Evolutionary conservation across 1,140 invertebrate species (phyloP).

Genomic region (Heliothis subflexa): DNA sequence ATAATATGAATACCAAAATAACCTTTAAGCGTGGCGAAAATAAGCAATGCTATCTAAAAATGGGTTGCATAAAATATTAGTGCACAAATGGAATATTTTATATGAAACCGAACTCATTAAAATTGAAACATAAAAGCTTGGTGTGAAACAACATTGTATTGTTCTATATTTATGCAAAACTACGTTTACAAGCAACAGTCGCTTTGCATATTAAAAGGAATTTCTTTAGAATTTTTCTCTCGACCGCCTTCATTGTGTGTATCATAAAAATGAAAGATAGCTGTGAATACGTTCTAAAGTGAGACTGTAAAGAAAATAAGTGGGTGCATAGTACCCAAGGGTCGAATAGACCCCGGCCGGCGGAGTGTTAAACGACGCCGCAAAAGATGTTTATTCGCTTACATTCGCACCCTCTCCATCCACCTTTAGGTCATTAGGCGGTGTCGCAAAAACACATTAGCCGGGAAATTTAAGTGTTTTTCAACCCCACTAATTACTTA

Average conservation of each 20-base stretch:
- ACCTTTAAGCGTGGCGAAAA: neutral
- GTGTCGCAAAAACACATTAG: constrained; percentile 65
- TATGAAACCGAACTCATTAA: constrained; percentile 35
- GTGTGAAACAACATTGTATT: neutral
- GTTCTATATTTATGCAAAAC: constrained; percentile 33
- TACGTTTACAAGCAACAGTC: constrained; percentile 23
- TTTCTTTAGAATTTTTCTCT: constrained; percentile 1
- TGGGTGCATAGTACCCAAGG: constrained; percentile 15
- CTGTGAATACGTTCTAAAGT: neutral
- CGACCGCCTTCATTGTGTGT: neutral
- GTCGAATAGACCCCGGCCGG: constrained; percentile 23
- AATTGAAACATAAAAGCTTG: constrained; percentile 24
- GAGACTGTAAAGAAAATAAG: constrained; percentile 23
- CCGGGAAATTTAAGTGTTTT: constrained; percentile 65
- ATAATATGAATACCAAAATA: neutral
- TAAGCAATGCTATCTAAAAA: neutral
- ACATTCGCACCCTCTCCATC: constrained; percentile 55
- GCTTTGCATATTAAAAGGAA: constrained; percentile 28
- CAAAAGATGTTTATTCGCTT: constrained; percentile 61
- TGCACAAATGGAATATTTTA: constrained; percentile 30
- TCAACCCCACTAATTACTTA: constrained; percentile 66
- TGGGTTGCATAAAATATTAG: constrained; percentile 18
- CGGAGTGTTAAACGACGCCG: constrained; percentile 47
- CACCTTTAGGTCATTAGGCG: constrained; percentile 57
- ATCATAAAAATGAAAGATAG: constrained; percentile 12